Percentiles rank a stretch among this genome's conserved stretches.
Evolutionary conservation across 2,888 invertebrate species (phyloP).

Genomic region (Lamellibrachia satsuma): DNA sequence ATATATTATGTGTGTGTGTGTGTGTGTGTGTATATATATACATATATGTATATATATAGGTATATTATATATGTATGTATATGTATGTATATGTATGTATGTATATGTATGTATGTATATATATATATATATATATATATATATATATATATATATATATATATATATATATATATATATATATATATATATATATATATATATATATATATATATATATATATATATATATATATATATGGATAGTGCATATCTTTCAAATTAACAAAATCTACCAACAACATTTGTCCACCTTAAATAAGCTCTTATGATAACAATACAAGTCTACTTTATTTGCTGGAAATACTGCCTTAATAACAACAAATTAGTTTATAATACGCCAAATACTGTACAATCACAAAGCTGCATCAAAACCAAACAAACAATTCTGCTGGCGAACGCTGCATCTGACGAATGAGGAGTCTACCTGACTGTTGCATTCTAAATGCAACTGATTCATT

Average conservation of each 20-base stretch:
- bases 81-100: no score
- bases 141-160: no score
- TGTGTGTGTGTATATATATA: no score
- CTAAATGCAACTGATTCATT: background rate
- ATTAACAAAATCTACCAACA: conserved; percentile 17
- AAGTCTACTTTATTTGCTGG: background rate
- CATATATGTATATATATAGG: no score
- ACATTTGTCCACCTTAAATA: conserved; percentile 17
- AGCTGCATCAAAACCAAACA: background rate
- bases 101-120: no score
- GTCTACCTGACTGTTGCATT: background rate
- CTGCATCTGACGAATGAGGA: background rate
- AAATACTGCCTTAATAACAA: background rate
- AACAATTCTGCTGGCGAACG: background rate
- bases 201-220: no score
- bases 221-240: background rate
- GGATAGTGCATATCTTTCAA: background rate
- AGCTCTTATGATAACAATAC: conserved; percentile 2
- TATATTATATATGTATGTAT: no score
- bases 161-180: no score
- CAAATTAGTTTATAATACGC: conserved; percentile 17
- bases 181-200: no score
- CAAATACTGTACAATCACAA: conserved; percentile 10
- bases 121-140: no score
- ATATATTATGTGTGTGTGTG: no score